Percentiles rank a stretch among this genome's conserved stretches.
Conservation (phyloP, 2,888 invertebrate species). For the Melinopterus prodromus region DNA sequence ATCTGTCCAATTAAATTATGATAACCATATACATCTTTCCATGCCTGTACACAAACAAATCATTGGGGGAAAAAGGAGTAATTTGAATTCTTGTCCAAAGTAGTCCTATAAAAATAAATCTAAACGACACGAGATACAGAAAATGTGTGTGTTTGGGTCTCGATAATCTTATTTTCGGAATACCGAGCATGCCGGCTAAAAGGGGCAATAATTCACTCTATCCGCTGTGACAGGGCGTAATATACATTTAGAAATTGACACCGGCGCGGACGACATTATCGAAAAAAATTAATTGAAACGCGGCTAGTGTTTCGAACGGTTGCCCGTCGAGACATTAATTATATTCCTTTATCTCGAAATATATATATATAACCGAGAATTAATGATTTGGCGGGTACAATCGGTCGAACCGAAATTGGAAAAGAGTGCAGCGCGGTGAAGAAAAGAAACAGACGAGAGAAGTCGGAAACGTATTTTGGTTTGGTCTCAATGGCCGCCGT, state of each 20-base stretch:
- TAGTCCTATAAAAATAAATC: too few species aligned
- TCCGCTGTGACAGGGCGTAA: not conserved
- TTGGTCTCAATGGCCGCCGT: not conserved
- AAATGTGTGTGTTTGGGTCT: too few species aligned
- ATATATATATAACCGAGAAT: conserved; percentile 10
- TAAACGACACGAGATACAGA: too few species aligned
- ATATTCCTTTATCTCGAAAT: conserved; percentile 15
- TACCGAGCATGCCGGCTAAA: too few species aligned
- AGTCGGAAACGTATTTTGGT: not conserved
- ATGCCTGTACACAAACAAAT: too few species aligned
- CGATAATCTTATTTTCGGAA: too few species aligned
- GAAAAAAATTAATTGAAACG: conserved; percentile 17
- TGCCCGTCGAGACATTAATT: not conserved
- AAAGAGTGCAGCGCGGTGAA: not conserved
- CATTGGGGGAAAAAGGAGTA: too few species aligned
- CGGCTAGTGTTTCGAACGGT: not conserved
- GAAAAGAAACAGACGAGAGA: not conserved
- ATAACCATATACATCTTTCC: too few species aligned
- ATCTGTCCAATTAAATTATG: too few species aligned
- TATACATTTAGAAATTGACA: conserved; percentile 17
- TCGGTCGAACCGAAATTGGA: conserved; percentile 6
- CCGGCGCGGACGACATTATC: not conserved
- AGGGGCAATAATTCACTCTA: conserved; percentile 7
- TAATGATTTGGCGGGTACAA: conserved; percentile 6
- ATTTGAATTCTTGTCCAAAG: too few species aligned